phyloP scores from a whole-genome alignment of 2,888 invertebrate genomes.

The Himalopsyche japonica region DNA sequence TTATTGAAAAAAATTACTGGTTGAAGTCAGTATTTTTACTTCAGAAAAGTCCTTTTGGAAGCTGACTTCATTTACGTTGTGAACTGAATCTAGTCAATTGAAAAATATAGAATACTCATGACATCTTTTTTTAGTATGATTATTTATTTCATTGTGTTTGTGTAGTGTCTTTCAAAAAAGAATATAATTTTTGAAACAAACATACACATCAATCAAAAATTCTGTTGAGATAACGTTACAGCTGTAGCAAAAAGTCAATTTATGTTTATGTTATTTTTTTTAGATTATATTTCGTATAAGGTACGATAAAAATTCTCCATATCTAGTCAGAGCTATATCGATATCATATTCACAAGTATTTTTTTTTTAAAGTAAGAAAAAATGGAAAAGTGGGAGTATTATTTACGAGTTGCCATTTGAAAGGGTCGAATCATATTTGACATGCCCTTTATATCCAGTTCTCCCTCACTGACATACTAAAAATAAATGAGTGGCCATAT shows the following conservation, averaged over 20 bases:
- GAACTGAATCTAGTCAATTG: too few species aligned
- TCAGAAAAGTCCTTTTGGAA: too few species aligned
- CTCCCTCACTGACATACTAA: background rate
- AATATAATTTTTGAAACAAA: too few species aligned
- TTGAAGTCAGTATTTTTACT: too few species aligned
- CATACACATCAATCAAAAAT: too few species aligned
- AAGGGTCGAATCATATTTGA: background rate
- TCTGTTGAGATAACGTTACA: too few species aligned
- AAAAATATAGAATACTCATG: too few species aligned
- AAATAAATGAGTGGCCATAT: background rate
- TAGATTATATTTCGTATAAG: background rate
- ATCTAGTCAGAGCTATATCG: background rate
- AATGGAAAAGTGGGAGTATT: background rate
- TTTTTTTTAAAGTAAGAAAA: background rate
- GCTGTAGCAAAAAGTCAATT: background rate
- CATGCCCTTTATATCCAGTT: background rate
- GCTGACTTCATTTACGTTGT: too few species aligned
- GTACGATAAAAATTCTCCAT: background rate
- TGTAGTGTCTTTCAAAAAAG: too few species aligned
- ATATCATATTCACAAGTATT: background rate
- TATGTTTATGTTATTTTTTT: background rate
- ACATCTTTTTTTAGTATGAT: too few species aligned
- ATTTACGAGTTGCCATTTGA: background rate
- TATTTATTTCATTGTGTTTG: too few species aligned
- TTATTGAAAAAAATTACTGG: too few species aligned